Evolutionary conservation across 1,140 invertebrate genomes (phyloP), one percentile per base, ranked within the genome.

Genomic region (Vollenhovia emeryi): DNA sequence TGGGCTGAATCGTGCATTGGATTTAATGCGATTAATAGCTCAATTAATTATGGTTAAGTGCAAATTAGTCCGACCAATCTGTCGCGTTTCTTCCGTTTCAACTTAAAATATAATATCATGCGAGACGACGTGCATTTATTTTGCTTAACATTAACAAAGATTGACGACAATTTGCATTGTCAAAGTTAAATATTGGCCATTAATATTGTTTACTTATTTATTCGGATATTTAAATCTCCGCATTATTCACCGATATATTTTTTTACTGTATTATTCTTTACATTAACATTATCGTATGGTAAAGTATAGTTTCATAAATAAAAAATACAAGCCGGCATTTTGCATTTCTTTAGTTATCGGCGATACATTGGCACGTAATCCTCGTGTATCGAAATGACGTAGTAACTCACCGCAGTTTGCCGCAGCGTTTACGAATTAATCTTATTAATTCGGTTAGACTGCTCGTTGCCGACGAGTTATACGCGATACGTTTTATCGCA

Each of bases 11-110:
- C 43, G 21, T 18, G 4, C 69, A 2, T 55, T 3, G 33, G 24
- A 45, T 69, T 27, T 80, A 80, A 80, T 30, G 18, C 6, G 36
- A 24, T 55, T 27, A 69, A 24, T 4, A 27, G 2, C 18, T 68
- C 48, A 43, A 80, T 80, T 71, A 80, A 71, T 40, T 33, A 36
- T 66, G n/a, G 45, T 69, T 75, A 33, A 36, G 27, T 27, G 27
- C 59, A 64, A n/a, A 48, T 80, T 71, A 69, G 30, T 57, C 48
- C 27, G 33, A 69, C 40, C 30, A 69, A 55, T 80, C 1, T 13
- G 24, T 40, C 8, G 18, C 6, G 36, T 11, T 71, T 71, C 24
- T 69, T 30, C 21, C 11, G 2, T 55, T n/a, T n/a, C 13, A 27
- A 24, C 18, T 21, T 30, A 60, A 27, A 15, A n/a, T 11, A 11